Evolutionary conservation across 2,113 vertebrate species (phyloP).

Genomic region (Petromus typicus): DNA sequence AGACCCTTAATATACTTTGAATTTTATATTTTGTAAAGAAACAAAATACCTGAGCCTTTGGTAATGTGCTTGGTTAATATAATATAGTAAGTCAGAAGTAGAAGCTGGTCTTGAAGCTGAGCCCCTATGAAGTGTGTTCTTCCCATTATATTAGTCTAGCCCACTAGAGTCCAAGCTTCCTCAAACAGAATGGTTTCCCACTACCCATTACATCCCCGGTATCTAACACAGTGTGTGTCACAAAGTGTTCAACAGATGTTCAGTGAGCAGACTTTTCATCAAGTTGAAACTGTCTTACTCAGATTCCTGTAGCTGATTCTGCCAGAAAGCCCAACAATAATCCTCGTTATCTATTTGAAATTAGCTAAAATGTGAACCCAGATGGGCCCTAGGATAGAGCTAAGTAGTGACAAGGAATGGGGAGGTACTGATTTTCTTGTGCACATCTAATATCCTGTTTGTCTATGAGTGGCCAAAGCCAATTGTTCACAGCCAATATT

Average conservation of each 20-base stretch:
- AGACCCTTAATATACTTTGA: not conserved
- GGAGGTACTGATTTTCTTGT: not conserved
- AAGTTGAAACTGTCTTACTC: constrained; percentile 22
- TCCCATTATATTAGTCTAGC: constrained; percentile 26
- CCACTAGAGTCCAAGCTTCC: not conserved
- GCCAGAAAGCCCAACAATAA: constrained; percentile 39
- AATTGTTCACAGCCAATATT: constrained; percentile 50
- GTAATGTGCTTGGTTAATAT: constrained; percentile 10
- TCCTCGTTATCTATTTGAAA: not conserved
- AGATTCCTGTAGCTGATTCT: constrained; percentile 46
- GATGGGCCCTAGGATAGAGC: constrained; percentile 25
- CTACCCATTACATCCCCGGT: not conserved
- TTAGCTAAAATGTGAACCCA: not conserved
- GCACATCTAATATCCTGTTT: constrained; percentile 29
- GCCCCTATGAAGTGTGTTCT: constrained; percentile 39
- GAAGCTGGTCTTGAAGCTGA: constrained; percentile 41
- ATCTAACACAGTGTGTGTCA: not conserved
- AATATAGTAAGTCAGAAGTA: not conserved
- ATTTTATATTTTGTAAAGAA: constrained; percentile 62
- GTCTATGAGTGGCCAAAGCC: constrained; percentile 25
- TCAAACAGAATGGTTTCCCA: not conserved
- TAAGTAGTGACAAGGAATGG: constrained; percentile 1
- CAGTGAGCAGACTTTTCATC: constrained; percentile 11
- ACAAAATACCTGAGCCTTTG: constrained; percentile 9
- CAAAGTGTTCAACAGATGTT: constrained; percentile 37